Conservation (phyloP, 2,888 invertebrate genomes). For the Lochmaea capreae region DNA sequence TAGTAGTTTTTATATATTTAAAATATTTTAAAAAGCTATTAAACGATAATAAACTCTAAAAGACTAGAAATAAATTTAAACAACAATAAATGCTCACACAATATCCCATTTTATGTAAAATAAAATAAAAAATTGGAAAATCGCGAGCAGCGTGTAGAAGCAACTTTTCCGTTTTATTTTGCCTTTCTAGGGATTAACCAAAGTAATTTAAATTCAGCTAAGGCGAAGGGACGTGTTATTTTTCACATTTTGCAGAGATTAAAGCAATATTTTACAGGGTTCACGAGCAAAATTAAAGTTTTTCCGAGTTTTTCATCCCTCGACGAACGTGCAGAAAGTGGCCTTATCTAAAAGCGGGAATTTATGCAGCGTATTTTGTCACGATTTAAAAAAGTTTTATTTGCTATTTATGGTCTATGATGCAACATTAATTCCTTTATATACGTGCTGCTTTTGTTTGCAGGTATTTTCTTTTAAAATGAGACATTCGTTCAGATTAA, state of each 20-base stretch:
- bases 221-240: conserved; percentile 62
- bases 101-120: conserved; percentile 35
- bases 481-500: conserved; percentile 45
- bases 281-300: conserved; percentile 64
- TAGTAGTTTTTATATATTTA: background rate
- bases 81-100: conserved; percentile 40
- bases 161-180: conserved; percentile 56
- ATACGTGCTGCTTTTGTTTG: conserved; percentile 49
- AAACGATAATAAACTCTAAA: conserved; percentile 21
- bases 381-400: conserved; percentile 59
- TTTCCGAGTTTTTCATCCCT: conserved; percentile 58
- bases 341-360: conserved; percentile 60
- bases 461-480: conserved; percentile 38
- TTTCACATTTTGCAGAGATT: conserved; percentile 62
- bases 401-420: conserved; percentile 56
- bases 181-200: conserved; percentile 61
- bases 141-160: conserved; percentile 39
- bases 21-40: conserved; percentile 1
- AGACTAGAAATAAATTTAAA: conserved; percentile 39
- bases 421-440: conserved; percentile 51
- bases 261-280: conserved; percentile 66
- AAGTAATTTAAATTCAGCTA: conserved; percentile 66
- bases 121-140: conserved; percentile 32
- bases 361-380: conserved; percentile 62
- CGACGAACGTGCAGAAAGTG: conserved; percentile 62